Conservation (phyloP, 2,113 vertebrate genomes). For the Eulacestoma nigropectus region DNA sequence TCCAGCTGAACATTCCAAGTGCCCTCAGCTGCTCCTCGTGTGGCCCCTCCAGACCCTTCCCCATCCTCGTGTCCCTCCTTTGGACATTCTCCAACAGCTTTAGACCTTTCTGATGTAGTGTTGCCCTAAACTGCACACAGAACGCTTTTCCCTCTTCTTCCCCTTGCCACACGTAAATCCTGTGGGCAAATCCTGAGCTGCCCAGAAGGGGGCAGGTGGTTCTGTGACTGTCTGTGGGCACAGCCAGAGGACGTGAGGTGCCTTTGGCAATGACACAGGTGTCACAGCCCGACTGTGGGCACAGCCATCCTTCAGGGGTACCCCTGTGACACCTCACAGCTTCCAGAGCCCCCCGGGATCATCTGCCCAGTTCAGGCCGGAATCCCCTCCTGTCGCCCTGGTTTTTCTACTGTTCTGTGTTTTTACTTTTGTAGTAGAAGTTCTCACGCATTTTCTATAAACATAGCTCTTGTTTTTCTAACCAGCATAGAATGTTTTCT, state of each 20-base stretch:
- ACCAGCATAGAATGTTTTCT: too few species aligned
- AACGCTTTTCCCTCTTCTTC: not conserved
- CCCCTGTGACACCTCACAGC: not conserved
- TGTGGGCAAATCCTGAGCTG: not conserved
- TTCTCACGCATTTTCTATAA: too few species aligned
- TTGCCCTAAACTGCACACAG: not conserved
- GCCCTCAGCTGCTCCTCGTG: not conserved
- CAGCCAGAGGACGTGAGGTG: not conserved
- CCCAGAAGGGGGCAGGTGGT: not conserved
- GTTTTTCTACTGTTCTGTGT: too few species aligned
- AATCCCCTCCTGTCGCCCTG: too few species aligned
- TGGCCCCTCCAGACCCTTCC: not conserved
- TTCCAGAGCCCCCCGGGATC: not conserved
- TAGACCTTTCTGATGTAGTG: rapidly evolving
- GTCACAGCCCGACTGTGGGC: not conserved
- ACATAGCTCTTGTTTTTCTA: too few species aligned
- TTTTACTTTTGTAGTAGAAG: too few species aligned
- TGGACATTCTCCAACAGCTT: not conserved
- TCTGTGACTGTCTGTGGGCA: not conserved
- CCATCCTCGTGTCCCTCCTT: not conserved
- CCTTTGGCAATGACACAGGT: not conserved
- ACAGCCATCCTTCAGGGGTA: not conserved
- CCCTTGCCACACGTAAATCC: rapidly evolving
- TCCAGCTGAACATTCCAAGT: not conserved
- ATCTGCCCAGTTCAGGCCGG: not conserved